A percentile compares a stretch with the other conserved stretches of the same genome.
Conservation (phyloP, 2,797 vertebrate species). For the Siniperca scherzeri region DNA sequence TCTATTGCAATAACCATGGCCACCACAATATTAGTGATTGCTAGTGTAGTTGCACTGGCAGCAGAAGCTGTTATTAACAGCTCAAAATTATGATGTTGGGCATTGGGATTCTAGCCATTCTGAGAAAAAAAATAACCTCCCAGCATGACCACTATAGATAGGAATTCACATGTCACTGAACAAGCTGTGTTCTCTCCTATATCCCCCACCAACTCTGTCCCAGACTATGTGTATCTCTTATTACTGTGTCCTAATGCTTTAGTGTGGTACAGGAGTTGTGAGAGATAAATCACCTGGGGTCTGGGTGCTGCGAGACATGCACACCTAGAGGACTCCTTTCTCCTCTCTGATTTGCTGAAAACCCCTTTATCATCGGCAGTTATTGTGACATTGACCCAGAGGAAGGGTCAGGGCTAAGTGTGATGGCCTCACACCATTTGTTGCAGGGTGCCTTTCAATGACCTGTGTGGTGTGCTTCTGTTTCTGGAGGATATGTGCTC, state of each 20-base stretch:
- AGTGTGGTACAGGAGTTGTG: slow-evolving; percentile 48
- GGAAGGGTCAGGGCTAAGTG: slow-evolving; percentile 62
- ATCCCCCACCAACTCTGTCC: slow-evolving; percentile 41
- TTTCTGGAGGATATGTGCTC: slow-evolving; percentile 55
- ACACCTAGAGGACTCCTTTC: slow-evolving; percentile 57
- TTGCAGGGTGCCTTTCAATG: slow-evolving; percentile 54
- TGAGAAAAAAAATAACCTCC: slow-evolving; percentile 26
- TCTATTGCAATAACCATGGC: slow-evolving; percentile 35
- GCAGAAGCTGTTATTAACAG: slow-evolving; percentile 48
- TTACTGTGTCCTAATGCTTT: slow-evolving; percentile 68
- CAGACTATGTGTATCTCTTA: slow-evolving; percentile 60
- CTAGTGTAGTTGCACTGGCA: slow-evolving; percentile 35
- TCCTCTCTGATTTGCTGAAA: slow-evolving; percentile 57
- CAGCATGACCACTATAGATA: slow-evolving; percentile 24
- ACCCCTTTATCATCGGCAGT: slow-evolving; percentile 66
- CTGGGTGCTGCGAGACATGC: slow-evolving; percentile 58
- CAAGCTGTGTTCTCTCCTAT: slow-evolving; percentile 35
- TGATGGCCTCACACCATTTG: slow-evolving; percentile 71
- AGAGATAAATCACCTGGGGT: slow-evolving; percentile 70
- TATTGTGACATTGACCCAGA: slow-evolving; percentile 78
- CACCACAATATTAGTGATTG: slow-evolving; percentile 33
- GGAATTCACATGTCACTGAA: slow-evolving; percentile 35
- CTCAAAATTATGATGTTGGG: slow-evolving; percentile 51
- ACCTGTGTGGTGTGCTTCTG: slow-evolving; percentile 24
- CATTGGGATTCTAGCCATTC: slow-evolving; percentile 12